A percentile compares a stretch with the other conserved stretches of the same genome.
Conservation (phyloP, 2,797 vertebrate species). For the Sarcophilus harrisii region DNA sequence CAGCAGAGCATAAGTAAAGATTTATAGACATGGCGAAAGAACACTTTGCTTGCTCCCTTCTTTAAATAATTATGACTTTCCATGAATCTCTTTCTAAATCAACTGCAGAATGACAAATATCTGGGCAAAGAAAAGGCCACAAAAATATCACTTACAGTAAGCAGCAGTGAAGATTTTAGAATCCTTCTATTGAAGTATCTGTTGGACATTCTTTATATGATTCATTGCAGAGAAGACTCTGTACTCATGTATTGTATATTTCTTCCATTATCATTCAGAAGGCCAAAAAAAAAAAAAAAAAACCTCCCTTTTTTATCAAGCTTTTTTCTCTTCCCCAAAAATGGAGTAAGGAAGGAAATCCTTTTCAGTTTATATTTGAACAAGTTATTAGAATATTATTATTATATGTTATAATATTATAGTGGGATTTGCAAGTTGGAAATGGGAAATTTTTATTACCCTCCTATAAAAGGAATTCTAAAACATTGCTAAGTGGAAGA, state of each 20-base stretch:
- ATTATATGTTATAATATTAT: neutral
- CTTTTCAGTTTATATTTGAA: slow-evolving; percentile 46
- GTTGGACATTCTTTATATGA: slow-evolving; percentile 63
- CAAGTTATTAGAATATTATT: neutral
- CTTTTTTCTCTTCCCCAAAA: slow-evolving; percentile 50
- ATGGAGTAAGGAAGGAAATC: slow-evolving; percentile 50
- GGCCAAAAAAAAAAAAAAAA: slow-evolving; percentile 6
- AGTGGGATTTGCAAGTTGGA: neutral
- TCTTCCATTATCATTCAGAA: slow-evolving; percentile 65
- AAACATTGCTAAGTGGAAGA: neutral
- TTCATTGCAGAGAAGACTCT: slow-evolving; percentile 76
- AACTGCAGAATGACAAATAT: slow-evolving; percentile 85
- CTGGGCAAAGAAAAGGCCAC: slow-evolving; percentile 78
- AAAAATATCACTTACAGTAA: slow-evolving; percentile 82
- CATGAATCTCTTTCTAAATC: slow-evolving; percentile 88
- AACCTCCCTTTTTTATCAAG: slow-evolving; percentile 59
- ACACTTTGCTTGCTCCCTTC: slow-evolving; percentile 83
- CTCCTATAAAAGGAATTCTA: slow-evolving; percentile 3
- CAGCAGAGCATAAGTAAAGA: slow-evolving; percentile 83
- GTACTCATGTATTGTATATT: slow-evolving; percentile 67
- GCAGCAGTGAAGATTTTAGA: slow-evolving; percentile 60
- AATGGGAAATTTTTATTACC: neutral
- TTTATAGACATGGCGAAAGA: slow-evolving; percentile 87
- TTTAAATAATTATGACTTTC: slow-evolving; percentile 89
- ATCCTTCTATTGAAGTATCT: slow-evolving; percentile 52